Evolutionary conservation across 2,113 vertebrate genomes (phyloP).

Genomic region (Galeopterus variegatus): DNA sequence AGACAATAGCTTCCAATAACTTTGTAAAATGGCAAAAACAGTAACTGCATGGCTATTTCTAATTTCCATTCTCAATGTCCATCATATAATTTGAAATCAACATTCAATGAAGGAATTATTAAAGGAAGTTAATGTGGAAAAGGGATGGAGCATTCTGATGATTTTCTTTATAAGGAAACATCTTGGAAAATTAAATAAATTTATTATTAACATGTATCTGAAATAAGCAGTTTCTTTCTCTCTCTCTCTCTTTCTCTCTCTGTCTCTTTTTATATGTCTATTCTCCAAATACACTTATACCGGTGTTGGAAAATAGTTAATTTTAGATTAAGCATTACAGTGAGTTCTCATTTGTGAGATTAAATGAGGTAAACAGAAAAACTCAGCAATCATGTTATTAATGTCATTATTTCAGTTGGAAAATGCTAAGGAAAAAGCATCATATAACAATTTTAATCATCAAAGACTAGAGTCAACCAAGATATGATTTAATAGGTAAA

Average conservation of each 20-base stretch:
- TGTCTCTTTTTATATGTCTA: background rate
- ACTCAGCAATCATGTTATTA: background rate
- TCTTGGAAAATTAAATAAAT: background rate
- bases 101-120: constrained; percentile 4
- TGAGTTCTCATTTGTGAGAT: background rate
- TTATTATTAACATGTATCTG: background rate
- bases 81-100: constrained; percentile 37
- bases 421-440: background rate
- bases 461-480: background rate
- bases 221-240: background rate
- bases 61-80: background rate
- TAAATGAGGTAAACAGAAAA: background rate
- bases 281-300: background rate
- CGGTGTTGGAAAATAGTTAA: background rate
- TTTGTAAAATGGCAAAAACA: background rate
- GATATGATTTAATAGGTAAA: background rate
- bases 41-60: constrained; percentile 8
- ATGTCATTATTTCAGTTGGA: background rate
- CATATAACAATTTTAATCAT: background rate
- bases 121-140: background rate
- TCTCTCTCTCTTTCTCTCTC: background rate
- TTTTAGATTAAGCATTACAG: background rate
- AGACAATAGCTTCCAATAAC: background rate
- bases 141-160: background rate
- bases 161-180: background rate